These are phyloP conservation scores for Ranitomeya variabilis DNA, from an alignment of 2,113 vertebrate genomes.

Conservation along the genomic window DNA sequence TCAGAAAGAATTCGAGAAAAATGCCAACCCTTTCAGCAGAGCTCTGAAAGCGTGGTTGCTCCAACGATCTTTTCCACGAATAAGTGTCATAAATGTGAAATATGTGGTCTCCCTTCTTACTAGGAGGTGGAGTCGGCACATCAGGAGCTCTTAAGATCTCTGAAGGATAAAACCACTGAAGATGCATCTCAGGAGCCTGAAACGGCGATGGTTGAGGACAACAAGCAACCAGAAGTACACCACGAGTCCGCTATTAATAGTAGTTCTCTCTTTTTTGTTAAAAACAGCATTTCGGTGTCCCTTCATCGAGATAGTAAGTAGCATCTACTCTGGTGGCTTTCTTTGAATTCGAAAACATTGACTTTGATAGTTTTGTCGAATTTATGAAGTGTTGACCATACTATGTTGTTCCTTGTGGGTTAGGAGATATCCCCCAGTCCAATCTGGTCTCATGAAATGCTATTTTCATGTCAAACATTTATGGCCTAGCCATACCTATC, in stretches of 20 bases:
- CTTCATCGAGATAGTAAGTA: slow-evolving; percentile 49
- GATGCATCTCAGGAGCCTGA: slow-evolving; percentile 57
- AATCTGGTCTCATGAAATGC: too few relatives aligned
- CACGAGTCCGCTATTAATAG: slow-evolving; percentile 3
- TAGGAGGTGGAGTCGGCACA: slow-evolving; percentile 71
- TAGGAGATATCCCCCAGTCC: too few relatives aligned
- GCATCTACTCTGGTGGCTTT: not conserved
- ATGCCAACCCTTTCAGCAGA: not conserved
- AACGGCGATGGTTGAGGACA: not conserved
- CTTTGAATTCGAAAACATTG: not conserved
- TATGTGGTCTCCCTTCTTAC: not conserved
- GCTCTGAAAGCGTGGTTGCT: not conserved
- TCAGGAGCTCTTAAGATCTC: slow-evolving; percentile 64
- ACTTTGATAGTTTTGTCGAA: too few relatives aligned
- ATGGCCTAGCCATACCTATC: too few relatives aligned
- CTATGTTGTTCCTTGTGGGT: too few relatives aligned
- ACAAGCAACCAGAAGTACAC: slow-evolving; percentile 40
- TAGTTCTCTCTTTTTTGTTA: slow-evolving; percentile 40
- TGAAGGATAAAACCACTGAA: slow-evolving; percentile 39
- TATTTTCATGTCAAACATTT: too few relatives aligned
- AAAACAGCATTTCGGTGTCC: slow-evolving; percentile 48
- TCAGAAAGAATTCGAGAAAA: not conserved
- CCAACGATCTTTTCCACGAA: not conserved
- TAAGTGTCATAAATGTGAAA: not conserved
- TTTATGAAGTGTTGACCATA: too few relatives aligned